Evolutionary conservation across 2,113 vertebrate species (phyloP), one percentile per base, ranked within the genome.

Genomic region (Andinoacara biseriatus): DNA sequence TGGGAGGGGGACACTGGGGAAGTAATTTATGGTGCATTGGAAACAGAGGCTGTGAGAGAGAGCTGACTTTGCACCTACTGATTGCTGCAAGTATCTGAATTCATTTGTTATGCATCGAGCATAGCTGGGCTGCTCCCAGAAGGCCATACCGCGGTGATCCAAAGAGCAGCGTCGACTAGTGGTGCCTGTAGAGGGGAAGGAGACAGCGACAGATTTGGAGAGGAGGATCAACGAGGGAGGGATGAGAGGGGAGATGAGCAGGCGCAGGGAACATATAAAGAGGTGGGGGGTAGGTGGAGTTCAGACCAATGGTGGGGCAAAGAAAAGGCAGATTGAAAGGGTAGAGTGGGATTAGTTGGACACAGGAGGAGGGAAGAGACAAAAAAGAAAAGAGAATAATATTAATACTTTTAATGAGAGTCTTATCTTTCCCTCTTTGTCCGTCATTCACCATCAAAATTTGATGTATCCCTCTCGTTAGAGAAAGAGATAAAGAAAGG

Each of bases 31-130:
- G 97, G 93, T 92, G 94, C 89, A 94, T 92, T 96, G 96, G 94
- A 97, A 96, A 96, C 94, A 95, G 94, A 96, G 95, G 96, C 95
- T 95, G 95, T 90, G 92, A 95, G 43, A 97, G 94, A 96, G 96
- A 97, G 97, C 97, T 97, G 98, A 97, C 96, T 96, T 97, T 98
- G 97, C 97, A 99, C 98, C 97, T 99, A 99, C 98, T 99, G 98
- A 98, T 98, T 98, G 98, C 97, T 99, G 98, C 97, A 99, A 97
- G 97, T 97, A 97, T 98, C 97, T 97, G 97, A 99, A 99, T 96
- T 99, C 98, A 95, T 98, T 98, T 95, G 98, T 97, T 96, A 98
- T 99, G 97, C 98, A 99, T 97, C 98, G 97, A 95, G 98, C 98
- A 95, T 99, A 99, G 96, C 98, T 99, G 84, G 98, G 98, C 91